Evolutionary conservation across 2,888 invertebrate species (phyloP).

Genomic region (Alloplasta piceator): DNA sequence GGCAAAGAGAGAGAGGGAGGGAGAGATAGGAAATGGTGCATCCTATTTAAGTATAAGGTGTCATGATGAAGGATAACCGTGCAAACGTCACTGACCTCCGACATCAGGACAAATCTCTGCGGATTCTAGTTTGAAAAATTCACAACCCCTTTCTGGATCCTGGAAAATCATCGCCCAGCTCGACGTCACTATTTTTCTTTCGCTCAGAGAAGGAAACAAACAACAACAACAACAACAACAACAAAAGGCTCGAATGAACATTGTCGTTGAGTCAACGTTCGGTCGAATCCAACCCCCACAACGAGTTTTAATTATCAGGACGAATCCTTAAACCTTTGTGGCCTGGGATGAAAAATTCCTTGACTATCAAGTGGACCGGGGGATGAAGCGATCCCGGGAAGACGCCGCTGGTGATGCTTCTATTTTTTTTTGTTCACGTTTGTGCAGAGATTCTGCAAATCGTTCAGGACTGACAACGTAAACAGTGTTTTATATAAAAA

Average conservation of each 20-base stretch:
- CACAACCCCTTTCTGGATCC: neutral
- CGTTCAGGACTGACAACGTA: neutral
- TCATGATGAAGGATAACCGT: conserved; percentile 21
- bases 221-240: too few relatives aligned
- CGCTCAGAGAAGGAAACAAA: too few relatives aligned
- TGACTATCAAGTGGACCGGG: too few relatives aligned
- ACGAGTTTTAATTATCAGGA: too few relatives aligned
- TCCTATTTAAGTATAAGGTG: neutral
- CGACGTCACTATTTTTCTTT: too few relatives aligned
- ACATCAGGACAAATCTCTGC: conserved; percentile 43
- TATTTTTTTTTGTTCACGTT: neutral
- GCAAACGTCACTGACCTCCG: conserved; percentile 65
- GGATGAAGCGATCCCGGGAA: too few relatives aligned
- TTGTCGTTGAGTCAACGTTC: too few relatives aligned
- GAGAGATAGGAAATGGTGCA: conserved; percentile 5
- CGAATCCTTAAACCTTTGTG: too few relatives aligned
- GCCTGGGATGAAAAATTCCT: too few relatives aligned
- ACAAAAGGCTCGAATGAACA: too few relatives aligned
- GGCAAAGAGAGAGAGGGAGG: neutral
- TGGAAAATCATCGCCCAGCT: too few relatives aligned
- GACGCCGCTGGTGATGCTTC: neutral
- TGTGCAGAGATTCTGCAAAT: neutral
- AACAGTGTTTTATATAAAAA: conserved; percentile 5
- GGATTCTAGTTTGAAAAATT: conserved; percentile 20
- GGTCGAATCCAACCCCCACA: too few relatives aligned